Evolutionary conservation across 2,113 vertebrate genomes (phyloP).

Genomic region (Cynoglossus semilaevis): DNA sequence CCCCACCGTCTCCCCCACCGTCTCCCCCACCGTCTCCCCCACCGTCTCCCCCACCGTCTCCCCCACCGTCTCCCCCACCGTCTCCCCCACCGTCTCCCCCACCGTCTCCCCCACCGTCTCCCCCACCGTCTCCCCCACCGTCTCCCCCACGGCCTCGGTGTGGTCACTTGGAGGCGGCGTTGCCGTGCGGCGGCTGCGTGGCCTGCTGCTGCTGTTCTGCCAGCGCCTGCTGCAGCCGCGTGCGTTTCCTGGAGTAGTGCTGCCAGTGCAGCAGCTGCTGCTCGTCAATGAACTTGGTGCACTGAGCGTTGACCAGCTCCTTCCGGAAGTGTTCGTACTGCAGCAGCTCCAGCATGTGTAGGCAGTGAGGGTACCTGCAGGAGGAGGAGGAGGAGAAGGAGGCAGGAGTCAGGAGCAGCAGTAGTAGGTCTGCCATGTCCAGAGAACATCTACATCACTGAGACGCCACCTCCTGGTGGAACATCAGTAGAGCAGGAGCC

Average conservation of each 20-base stretch:
- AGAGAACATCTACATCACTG: too few species aligned
- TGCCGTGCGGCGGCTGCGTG: slow-evolving; percentile 82
- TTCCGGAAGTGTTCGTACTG: slow-evolving; percentile 98
- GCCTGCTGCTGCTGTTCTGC: slow-evolving; percentile 88
- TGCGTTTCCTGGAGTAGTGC: slow-evolving; percentile 93
- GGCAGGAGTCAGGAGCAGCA: not conserved
- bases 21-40: too few species aligned
- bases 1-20: too few species aligned
- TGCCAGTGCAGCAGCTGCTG: slow-evolving; percentile 99
- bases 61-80: too few species aligned
- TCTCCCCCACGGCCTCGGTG: too few species aligned
- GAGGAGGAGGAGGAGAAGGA: not conserved
- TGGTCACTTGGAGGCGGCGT: slow-evolving; percentile 82
- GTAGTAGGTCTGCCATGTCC: too few species aligned
- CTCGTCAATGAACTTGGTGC: slow-evolving; percentile 97
- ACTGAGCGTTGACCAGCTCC: slow-evolving; percentile 97
- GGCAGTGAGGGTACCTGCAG: slow-evolving; percentile 91
- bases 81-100: too few species aligned
- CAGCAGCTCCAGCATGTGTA: slow-evolving; percentile 96
- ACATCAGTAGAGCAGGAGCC: too few species aligned
- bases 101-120: too few species aligned
- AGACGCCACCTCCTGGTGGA: too few species aligned
- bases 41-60: too few species aligned
- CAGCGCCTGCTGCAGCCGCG: slow-evolving; percentile 93
- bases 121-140: too few species aligned